Conservation (phyloP, 2,888 invertebrate genomes). For the Clistopyga incitator region DNA sequence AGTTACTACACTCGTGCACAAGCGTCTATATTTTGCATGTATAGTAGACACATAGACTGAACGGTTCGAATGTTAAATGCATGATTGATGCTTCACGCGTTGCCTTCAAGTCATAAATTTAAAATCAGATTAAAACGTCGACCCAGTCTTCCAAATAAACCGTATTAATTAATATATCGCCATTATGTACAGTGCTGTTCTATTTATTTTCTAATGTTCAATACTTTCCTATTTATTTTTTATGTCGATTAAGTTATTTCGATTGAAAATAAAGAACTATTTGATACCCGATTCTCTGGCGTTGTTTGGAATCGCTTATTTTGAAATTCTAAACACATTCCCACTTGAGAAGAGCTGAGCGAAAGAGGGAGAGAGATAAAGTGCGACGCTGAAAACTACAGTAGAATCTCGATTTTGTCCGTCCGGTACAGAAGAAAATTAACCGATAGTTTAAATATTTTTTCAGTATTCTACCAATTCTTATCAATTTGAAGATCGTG, state of each 20-base stretch:
- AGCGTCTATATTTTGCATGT: constrained; percentile 8
- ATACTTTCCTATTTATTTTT: constrained; percentile 37
- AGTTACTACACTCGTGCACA: neutral
- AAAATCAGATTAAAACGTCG: neutral
- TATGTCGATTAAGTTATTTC: neutral
- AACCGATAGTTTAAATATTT: no score
- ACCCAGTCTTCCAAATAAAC: constrained; percentile 15
- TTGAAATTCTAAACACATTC: constrained; percentile 14
- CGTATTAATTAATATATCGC: constrained; percentile 8
- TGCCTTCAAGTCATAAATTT: constrained; percentile 37
- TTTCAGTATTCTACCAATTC: no score
- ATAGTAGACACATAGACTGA: neutral
- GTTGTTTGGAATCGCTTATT: neutral
- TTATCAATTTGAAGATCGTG: no score
- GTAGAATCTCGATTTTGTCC: neutral
- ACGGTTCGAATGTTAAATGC: constrained; percentile 20
- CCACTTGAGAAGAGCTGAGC: neutral
- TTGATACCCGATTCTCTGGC: neutral
- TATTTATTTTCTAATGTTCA: constrained; percentile 43
- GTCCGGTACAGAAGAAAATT: no score
- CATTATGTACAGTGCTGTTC: constrained; percentile 31
- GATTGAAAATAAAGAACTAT: neutral
- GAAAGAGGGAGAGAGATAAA: constrained; percentile 6
- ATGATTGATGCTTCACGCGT: constrained; percentile 29
- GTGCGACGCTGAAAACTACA: neutral